Evolutionary conservation across 2,797 vertebrate genomes (phyloP), one percentile per base, ranked within the genome.

Genomic region (Lagorchestes hirsutus): DNA sequence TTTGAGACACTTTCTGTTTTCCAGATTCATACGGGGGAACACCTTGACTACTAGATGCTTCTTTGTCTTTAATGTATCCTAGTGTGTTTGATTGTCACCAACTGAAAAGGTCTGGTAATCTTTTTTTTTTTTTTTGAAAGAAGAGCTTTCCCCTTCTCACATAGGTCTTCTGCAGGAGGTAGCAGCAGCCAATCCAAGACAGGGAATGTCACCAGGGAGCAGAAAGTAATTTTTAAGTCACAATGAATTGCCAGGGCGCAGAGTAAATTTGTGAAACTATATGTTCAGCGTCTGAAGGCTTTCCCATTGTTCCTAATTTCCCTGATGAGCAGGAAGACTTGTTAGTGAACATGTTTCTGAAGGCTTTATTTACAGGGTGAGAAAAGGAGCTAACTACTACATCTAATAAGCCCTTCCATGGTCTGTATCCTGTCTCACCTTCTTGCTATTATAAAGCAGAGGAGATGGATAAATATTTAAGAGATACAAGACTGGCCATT

Each of bases 401-500:
- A 57, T 90, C 96, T 97, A 90, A 93, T 95, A 92, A 90, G 46
- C 90, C 96, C 90, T 93, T 94, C 55, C 50, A 92, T 54, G 95
- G 62, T 91, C 62, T 92, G 96, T 55, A 55, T 94, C 90, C 93
- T 93, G 87, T 95, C 93, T 96, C 94, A 16, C 93, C 93, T 95
- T 95, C 97, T 97, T 92, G 1, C 96, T 93, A 90, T 62, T 14
- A 82, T 91, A 3, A 95, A 55, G 67, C 54, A 87, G 91, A 50
- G 67, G 87, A 92, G 82, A 92, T 1, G 94, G 96, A 95, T 91
- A 94, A 95, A 94, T 97, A 96, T 96, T 96, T 93, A 74, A 98
- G 74, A 93, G 94, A 82, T 92, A 92, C 50, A 90, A 74, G 96
- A 50, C 93, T 54, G 74, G 34, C 95, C 94, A 46, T 46, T 62